phyloP scores from a whole-genome alignment of 2,113 vertebrate species.

The Thermophis baileyi region DNA sequence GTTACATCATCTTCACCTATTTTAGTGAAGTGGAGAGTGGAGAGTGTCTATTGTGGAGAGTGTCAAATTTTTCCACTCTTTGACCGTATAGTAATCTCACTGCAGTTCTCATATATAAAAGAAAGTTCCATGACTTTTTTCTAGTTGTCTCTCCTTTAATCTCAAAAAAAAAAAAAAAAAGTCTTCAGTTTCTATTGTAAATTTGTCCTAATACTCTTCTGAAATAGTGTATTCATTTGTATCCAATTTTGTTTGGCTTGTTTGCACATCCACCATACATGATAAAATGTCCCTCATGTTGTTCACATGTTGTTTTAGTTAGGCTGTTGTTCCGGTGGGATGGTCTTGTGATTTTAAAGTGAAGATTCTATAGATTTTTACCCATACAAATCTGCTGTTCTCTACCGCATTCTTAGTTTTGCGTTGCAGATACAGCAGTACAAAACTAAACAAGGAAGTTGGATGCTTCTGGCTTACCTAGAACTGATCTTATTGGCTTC shows the following conservation, averaged over 20 bases:
- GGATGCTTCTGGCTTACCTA: not conserved
- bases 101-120: not conserved
- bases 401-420: not conserved
- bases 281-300: not conserved
- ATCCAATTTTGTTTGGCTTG: not conserved
- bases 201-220: not conserved
- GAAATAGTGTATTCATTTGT: not conserved
- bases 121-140: not conserved
- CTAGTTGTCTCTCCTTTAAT: not conserved
- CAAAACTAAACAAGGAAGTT: not conserved
- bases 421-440: not conserved
- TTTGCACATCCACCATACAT: not conserved
- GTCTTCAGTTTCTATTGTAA: not conserved
- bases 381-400: not conserved
- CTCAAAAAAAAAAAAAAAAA: not conserved
- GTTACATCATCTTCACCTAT: not conserved
- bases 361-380: not conserved
- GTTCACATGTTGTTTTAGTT: not conserved
- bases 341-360: not conserved
- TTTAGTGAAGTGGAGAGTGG: not conserved
- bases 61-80: not conserved
- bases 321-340: not conserved
- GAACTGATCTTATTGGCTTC: not conserved
- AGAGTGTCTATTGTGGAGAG: not conserved
- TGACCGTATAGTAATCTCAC: not conserved